A percentile compares a stretch with the other conserved stretches of the same genome.
These are phyloP conservation scores for Atta colombica DNA, from an alignment of 1,140 invertebrate species.

Conservation along the genomic window DNA sequence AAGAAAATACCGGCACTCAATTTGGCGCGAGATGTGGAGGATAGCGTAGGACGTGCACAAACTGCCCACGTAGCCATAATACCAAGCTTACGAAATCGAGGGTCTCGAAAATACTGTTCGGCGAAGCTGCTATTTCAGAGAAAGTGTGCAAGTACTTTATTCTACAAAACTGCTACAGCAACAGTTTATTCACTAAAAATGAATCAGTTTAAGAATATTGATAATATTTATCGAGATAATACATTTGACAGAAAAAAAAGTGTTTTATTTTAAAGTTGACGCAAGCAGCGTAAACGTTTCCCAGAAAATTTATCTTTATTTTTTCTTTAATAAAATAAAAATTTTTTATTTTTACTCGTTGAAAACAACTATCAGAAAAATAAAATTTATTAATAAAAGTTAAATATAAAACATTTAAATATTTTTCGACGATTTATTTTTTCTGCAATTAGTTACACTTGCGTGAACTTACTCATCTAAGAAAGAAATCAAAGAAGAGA, in stretches of 20 bases:
- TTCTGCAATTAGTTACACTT: neutral
- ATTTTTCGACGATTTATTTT: neutral
- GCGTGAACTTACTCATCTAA: neutral
- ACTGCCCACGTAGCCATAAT: constrained; percentile 59
- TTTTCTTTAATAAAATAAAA: neutral
- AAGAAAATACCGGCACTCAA: constrained; percentile 51
- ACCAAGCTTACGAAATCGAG: constrained; percentile 44
- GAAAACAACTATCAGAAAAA: neutral
- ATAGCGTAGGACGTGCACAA: constrained; percentile 58
- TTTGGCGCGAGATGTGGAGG: constrained; percentile 56
- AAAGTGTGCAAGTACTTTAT: neutral
- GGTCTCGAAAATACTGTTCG: constrained; percentile 33
- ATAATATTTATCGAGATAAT: neutral
- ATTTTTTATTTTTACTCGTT: neutral
- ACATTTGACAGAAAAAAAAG: constrained; percentile 1
- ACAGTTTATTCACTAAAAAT: neutral
- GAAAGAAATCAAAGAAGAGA: neutral
- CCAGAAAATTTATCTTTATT: neutral
- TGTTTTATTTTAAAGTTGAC: neutral
- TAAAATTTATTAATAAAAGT: neutral
- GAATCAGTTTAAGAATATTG: neutral
- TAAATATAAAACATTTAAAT: neutral
- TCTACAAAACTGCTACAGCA: neutral
- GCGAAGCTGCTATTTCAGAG: neutral
- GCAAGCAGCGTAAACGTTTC: neutral